phyloP scores from a whole-genome alignment of 2,113 vertebrate genomes.

The Phocoena sinus region DNA sequence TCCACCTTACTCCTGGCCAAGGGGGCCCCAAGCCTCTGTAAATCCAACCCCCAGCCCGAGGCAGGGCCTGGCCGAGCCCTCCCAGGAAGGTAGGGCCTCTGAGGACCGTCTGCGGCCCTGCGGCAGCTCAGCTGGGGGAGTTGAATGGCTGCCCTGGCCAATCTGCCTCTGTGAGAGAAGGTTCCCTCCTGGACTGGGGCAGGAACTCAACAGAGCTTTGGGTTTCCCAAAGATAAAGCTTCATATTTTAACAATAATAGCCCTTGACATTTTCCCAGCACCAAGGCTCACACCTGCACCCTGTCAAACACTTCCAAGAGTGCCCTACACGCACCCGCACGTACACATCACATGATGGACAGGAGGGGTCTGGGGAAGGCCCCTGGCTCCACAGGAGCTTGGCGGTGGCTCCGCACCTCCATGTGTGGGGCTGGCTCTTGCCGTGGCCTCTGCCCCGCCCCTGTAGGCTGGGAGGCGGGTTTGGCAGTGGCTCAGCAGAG shows the following conservation, averaged over 20 bases:
- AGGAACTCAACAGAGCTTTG: neutral
- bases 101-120: neutral
- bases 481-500: constrained; percentile 50
- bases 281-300: neutral
- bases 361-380: neutral
- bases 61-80: neutral
- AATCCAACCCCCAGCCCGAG: neutral
- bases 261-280: constrained; percentile 48
- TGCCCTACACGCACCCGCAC: fast-evolving
- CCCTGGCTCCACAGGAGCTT: neutral
- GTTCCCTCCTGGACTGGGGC: neutral
- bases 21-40: neutral
- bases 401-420: neutral
- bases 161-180: neutral
- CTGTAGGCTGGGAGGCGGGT: neutral
- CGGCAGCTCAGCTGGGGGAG: neutral
- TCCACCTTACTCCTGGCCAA: neutral
- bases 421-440: neutral
- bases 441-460: neutral
- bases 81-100: neutral
- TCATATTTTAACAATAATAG: constrained; percentile 36
- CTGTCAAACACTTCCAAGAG: neutral
- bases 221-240: constrained; percentile 37
- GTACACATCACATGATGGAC: neutral
- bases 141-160: neutral